phyloP scores from a whole-genome alignment of 2,888 invertebrate species.

The Diarsia dahlii region DNA sequence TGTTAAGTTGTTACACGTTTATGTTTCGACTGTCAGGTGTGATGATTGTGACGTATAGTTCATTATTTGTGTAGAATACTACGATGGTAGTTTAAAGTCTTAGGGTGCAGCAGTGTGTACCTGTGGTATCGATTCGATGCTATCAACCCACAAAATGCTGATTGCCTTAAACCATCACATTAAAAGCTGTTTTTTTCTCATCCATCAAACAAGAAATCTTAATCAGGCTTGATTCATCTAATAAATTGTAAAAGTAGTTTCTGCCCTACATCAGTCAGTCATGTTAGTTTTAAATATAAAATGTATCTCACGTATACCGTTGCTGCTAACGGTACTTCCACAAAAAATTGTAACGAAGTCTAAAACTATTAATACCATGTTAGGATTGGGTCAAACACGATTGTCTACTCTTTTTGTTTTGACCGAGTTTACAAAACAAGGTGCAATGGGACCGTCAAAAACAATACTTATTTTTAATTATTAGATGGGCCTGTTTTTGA shows the following conservation, averaged over 20 bases:
- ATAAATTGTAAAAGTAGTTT: conserved; percentile 47
- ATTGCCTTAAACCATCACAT: not conserved
- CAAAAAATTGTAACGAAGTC: conserved; percentile 50
- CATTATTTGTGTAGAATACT: not conserved
- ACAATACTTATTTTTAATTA: too few relatives aligned
- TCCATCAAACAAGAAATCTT: not conserved
- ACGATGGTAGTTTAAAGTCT: not conserved
- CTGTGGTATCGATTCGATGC: not conserved
- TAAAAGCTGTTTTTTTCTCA: conserved; percentile 6
- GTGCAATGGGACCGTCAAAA: not conserved
- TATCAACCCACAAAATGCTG: not conserved
- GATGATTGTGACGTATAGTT: conserved; percentile 5
- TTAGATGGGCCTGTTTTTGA: too few relatives aligned
- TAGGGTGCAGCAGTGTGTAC: not conserved
- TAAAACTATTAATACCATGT: conserved; percentile 44
- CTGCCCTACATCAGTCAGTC: conserved; percentile 58
- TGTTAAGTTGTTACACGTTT: conserved; percentile 17
- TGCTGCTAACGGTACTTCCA: conserved; percentile 59
- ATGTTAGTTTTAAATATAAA: conserved; percentile 27
- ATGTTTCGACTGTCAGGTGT: conserved; percentile 8
- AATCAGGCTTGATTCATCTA: conserved; percentile 49
- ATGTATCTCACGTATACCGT: conserved; percentile 54
- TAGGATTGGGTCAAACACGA: conserved; percentile 35
- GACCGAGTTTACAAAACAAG: not conserved
- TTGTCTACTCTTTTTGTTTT: conserved; percentile 29